Base-by-base conservation (phyloP, 37 sponge, comb jelly and placozoan genomes). In the Ephydatia muelleri region DNA sequence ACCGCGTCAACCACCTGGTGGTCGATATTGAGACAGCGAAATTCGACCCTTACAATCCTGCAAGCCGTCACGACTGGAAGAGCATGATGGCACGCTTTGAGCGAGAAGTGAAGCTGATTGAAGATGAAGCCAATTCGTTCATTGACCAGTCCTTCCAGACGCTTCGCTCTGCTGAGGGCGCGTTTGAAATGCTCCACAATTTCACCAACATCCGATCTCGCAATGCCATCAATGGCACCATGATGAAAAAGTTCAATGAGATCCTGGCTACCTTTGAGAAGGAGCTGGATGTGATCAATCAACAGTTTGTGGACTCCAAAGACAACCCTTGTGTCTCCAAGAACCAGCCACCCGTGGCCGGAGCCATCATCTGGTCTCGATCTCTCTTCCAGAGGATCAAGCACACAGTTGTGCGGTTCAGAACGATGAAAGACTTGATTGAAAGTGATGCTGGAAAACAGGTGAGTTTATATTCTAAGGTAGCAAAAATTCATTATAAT, bases 151-250 rank as follows among this genome's bases (percentile, higher is more conserved):
- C 99, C 3, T 99, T 99, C 83, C 83, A 94, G 90, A 92, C 86
- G 33, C 88, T 99, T 47, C 85, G 99, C 16, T 99, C 99, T 27
- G 96, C 97, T 3, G 97, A 99, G 73, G 99, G 96, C 13, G 97
- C 99, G 33, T 99, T 99, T 80, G 99, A 99, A 80, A 97, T 99
- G 96, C 88, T 99, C 31, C 94, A 94, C 88, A 99, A 99, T 87
- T 99, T 97, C 84, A 95, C 94, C 70, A 84, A 93, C 76, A 93
- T 99, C 43, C 76, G 88, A 37, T 91, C 97, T 8, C 85, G 99
- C 1, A 91, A 87, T 30, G 86, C 99, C 72, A 99, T 99, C 94
- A 97, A 97, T 34, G 72, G 72, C 28, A 96, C 94, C 36, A 93
- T 99, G 94, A 97, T 97, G 97, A 93, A 79, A 81, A 97, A 99